phyloP scores from a whole-genome alignment of 2,113 vertebrate species.

The Microtus ochrogaster region DNA sequence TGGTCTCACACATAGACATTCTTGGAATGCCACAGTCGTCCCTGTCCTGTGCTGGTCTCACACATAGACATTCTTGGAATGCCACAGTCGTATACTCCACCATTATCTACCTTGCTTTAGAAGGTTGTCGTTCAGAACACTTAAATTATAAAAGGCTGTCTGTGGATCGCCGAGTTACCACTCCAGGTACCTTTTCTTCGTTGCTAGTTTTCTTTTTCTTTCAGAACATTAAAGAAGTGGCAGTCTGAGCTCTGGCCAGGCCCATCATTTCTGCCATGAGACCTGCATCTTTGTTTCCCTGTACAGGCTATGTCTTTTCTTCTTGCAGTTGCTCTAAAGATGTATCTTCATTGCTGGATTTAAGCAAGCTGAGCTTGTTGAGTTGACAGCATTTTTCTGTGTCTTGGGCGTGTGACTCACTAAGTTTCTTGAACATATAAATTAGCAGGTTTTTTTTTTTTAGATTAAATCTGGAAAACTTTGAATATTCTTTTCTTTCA shows the following conservation, averaged over 20 bases:
- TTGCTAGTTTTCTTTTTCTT: not conserved
- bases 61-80: not conserved
- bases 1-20: not conserved
- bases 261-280: constrained; percentile 11
- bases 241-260: not conserved
- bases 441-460: constrained; percentile 16
- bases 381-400: not conserved
- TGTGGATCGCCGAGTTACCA: not conserved
- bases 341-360: not conserved
- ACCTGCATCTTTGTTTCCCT: not conserved
- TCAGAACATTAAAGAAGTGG: not conserved
- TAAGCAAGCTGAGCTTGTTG: not conserved
- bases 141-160: not conserved
- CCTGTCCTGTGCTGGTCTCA: not conserved
- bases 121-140: constrained; percentile 3
- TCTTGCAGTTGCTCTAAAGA: not conserved
- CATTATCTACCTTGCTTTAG: not conserved
- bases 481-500: not conserved
- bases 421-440: not conserved
- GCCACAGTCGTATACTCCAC: not conserved
- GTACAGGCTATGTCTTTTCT: not conserved
- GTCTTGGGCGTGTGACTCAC: not conserved
- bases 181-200: not conserved
- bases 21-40: not conserved
- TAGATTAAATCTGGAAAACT: constrained; percentile 20